Evolutionary conservation across 2,797 vertebrate genomes (phyloP).

Genomic region (Enteromius thamalakanensis): DNA sequence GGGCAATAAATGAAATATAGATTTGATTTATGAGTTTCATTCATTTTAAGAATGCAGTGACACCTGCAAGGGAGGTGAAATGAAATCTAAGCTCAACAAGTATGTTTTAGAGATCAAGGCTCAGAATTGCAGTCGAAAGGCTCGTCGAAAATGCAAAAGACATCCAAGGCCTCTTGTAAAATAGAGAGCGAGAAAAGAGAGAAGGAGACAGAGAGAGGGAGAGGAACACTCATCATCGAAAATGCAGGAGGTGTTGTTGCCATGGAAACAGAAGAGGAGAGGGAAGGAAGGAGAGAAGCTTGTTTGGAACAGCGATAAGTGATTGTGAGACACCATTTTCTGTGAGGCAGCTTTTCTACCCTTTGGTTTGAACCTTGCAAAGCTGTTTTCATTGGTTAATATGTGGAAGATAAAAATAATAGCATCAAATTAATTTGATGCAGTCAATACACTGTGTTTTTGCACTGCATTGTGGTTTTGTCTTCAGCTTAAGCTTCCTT

Average conservation of each 20-base stretch:
- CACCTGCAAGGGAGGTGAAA: not conserved
- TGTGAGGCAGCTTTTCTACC: constrained; percentile 25
- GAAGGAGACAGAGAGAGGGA: constrained; percentile 30
- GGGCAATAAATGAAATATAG: not conserved
- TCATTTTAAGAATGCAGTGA: not conserved
- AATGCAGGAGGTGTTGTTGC: constrained; percentile 64
- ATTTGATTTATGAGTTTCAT: constrained; percentile 16
- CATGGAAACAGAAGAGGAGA: constrained; percentile 66
- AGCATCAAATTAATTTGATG: not conserved
- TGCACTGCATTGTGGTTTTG: not conserved
- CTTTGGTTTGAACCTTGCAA: constrained; percentile 14
- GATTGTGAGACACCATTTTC: constrained; percentile 55
- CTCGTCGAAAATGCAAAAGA: constrained; percentile 20
- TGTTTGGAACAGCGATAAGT: constrained; percentile 57
- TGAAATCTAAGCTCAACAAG: not conserved
- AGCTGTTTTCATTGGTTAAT: not conserved
- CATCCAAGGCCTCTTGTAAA: constrained; percentile 36
- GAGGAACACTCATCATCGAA: constrained; percentile 50
- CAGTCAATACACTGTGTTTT: not conserved
- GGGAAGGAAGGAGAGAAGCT: constrained; percentile 49
- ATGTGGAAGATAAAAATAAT: constrained; percentile 15
- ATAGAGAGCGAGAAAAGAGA: constrained; percentile 26
- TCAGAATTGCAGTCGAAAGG: not conserved
- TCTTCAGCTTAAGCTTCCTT: not conserved
- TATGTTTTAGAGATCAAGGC: constrained; percentile 25